Base-by-base conservation (phyloP, 2,797 vertebrate genomes). In the Taeniopygia guttata region DNA sequence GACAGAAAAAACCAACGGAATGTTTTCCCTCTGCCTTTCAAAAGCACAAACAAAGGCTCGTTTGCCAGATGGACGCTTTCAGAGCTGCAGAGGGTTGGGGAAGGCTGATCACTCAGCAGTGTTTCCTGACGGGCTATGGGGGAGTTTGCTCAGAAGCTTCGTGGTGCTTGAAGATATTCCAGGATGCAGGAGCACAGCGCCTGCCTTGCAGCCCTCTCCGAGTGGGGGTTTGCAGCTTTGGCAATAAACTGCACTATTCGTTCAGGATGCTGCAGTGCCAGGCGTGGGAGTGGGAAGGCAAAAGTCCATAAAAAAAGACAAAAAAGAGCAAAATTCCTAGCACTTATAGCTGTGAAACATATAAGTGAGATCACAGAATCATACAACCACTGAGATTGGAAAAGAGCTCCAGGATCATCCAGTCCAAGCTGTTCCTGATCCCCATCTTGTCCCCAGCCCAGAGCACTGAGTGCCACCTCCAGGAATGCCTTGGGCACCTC, bases 21-120 rank as follows among this genome's bases (percentile, higher is more conserved):
- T 94, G 94, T 90, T 96, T 94, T 94, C 89, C 63, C 89, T 90
- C 46, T 82, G 92, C 91, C 94, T 93, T 91, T 93, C 95, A 96
- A 92, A 96, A 92, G 82, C 89, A 96, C 91, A 96, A 93, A 91
- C 94, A 95, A 94, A 90, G 91, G 89, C 76, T 92, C 91, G 58
- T 91, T 91, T 93, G 85, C 80, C 92, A 96, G 94, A 94, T 88
- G 91, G 94, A 92, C 19, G 62, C 89, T 92, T 93, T 95, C 95
- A 89, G 89, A 95, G 94, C 55, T 7, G 72, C 84, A 51, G 55
- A 89, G 87, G 90, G 87, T 42, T 89, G 77, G 89, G 89, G 72
- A 82, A 81, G 89, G 54, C 76, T 92, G 91, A 95, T 90, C 76
- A 38, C 87, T 88, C 94, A 73, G 95, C 89, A 76, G 8, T 21